A percentile compares a stretch with the other conserved stretches of the same genome.
Evolutionary conservation across 2,888 invertebrate genomes (phyloP).

Genomic region (Parnassius apollo): DNA sequence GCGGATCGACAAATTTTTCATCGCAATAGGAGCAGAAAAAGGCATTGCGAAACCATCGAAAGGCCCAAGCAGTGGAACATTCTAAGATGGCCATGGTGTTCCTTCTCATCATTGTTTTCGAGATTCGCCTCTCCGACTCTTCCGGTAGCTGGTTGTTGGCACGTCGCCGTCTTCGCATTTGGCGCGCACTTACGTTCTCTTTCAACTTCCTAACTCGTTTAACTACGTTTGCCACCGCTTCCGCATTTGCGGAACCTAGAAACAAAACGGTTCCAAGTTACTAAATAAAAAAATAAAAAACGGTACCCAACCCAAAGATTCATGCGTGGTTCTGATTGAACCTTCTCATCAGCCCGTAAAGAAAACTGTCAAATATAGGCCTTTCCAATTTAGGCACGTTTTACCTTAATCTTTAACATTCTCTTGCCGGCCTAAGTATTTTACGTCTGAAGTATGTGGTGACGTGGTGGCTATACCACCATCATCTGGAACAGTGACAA

Average conservation of each 20-base stretch:
- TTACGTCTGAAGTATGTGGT: too few relatives aligned
- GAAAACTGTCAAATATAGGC: too few relatives aligned
- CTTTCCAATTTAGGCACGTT: too few relatives aligned
- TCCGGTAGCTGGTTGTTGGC: slow-evolving; percentile 70
- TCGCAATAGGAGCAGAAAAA: slow-evolving; percentile 73
- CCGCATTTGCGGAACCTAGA: slow-evolving; percentile 68
- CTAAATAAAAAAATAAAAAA: slow-evolving; percentile 12
- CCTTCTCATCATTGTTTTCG: slow-evolving; percentile 71
- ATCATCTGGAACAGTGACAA: too few relatives aligned
- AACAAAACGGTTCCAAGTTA: slow-evolving; percentile 51
- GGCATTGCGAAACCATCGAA: slow-evolving; percentile 66
- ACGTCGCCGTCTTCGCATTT: slow-evolving; percentile 67
- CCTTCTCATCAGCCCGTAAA: too few relatives aligned
- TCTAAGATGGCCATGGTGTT: slow-evolving; percentile 66
- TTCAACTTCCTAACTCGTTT: slow-evolving; percentile 65
- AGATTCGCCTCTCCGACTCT: slow-evolving; percentile 65
- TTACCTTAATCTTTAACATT: too few relatives aligned
- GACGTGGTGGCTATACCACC: too few relatives aligned
- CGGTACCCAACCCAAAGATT: not conserved
- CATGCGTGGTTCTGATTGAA: not conserved
- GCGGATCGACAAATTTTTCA: slow-evolving; percentile 55
- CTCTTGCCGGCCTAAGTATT: too few relatives aligned
- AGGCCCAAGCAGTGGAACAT: slow-evolving; percentile 71
- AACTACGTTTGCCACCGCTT: slow-evolving; percentile 42
- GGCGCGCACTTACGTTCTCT: slow-evolving; percentile 67